phyloP scores from a whole-genome alignment of 2,888 invertebrate species.

The Diogma glabrata region DNA sequence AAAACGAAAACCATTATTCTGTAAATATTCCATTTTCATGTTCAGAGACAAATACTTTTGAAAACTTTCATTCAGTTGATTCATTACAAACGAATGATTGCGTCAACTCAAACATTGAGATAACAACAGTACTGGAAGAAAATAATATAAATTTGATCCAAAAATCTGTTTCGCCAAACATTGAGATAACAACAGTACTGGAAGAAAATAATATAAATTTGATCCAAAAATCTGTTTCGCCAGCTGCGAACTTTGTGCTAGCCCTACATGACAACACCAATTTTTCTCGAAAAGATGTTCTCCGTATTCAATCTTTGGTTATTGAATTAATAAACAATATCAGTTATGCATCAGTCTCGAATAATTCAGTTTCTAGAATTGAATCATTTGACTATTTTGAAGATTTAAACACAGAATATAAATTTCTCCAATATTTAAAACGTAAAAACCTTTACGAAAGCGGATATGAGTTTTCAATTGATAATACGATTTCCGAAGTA shows the following conservation, averaged over 20 bases:
- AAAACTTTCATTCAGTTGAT: no score
- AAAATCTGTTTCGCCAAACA: no score
- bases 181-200: no score
- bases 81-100: no score
- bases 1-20: background rate
- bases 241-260: background rate
- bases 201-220: no score
- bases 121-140: no score
- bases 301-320: background rate
- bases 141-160: no score
- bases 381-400: background rate
- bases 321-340: background rate
- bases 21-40: no score
- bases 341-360: background rate
- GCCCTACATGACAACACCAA: background rate
- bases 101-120: no score
- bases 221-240: background rate
- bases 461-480: background rate
- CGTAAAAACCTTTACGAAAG: background rate
- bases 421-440: background rate
- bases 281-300: background rate
- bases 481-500: background rate
- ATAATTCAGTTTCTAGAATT: background rate
- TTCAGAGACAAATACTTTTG: no score
- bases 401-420: background rate